Percentiles rank a stretch among this genome's conserved stretches.
Conservation (phyloP, 2,113 vertebrate species). For the Rhinoderma darwinii region DNA sequence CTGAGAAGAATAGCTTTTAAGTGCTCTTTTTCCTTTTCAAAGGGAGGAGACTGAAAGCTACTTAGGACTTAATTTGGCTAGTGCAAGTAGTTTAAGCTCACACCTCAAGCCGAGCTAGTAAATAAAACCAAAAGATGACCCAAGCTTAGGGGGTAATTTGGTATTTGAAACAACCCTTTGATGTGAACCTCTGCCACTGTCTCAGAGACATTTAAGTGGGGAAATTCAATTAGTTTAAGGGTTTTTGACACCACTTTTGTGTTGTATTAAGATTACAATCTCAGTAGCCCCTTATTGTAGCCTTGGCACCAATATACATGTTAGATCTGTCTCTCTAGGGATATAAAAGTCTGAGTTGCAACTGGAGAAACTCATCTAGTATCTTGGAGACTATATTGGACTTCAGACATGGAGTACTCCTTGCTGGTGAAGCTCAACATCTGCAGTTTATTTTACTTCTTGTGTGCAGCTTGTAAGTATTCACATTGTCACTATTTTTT, state of each 20-base stretch:
- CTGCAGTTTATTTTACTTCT: constrained; percentile 61
- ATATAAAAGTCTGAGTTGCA: constrained; percentile 68
- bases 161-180: constrained; percentile 46
- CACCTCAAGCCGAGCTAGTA: constrained; percentile 58
- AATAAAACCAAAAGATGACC: constrained; percentile 52
- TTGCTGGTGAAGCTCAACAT: constrained; percentile 60
- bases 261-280: constrained; percentile 44
- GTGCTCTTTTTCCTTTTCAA: constrained; percentile 62
- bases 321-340: constrained; percentile 36
- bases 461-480: constrained; percentile 47
- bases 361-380: constrained; percentile 56
- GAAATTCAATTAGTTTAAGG: not conserved
- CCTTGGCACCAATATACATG: constrained; percentile 31
- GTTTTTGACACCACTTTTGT: constrained; percentile 14
- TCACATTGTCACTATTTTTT: not conserved
- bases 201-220: not conserved
- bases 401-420: constrained; percentile 58
- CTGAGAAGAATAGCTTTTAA: constrained; percentile 57
- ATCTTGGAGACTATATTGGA: constrained; percentile 43
- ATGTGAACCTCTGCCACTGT: constrained; percentile 33
- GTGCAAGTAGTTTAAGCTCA: constrained; percentile 64
- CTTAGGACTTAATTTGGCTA: constrained; percentile 74
- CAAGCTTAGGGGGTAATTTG: constrained; percentile 54
- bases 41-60: constrained; percentile 61
- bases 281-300: constrained; percentile 50